Evolutionary conservation across 2,113 vertebrate species (phyloP).

Genomic region (Struthidea cinerea): DNA sequence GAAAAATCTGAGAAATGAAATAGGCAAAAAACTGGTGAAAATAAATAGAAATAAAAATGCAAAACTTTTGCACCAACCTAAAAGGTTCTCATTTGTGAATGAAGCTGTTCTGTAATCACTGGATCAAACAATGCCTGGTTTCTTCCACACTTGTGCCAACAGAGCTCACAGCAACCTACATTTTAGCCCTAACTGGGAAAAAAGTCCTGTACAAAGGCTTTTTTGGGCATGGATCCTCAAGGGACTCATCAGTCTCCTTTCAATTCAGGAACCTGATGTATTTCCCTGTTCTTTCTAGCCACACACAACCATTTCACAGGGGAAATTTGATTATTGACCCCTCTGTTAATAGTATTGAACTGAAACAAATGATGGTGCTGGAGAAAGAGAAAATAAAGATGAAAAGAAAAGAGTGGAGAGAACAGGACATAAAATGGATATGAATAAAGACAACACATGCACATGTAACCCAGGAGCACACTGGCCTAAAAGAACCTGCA

Average conservation of each 20-base stretch:
- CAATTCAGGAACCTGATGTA: background rate
- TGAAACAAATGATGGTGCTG: background rate
- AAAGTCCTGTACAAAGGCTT: background rate
- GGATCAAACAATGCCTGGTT: background rate
- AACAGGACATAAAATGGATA: background rate
- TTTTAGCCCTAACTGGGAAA: background rate
- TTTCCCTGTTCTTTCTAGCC: background rate
- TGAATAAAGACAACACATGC: background rate
- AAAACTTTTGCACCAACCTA: background rate
- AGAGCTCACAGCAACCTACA: background rate
- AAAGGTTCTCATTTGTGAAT: background rate
- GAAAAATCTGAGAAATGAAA: background rate
- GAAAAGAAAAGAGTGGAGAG: background rate
- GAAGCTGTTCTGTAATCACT: background rate
- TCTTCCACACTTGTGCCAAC: background rate
- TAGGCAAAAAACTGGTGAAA: background rate
- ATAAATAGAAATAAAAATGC: background rate
- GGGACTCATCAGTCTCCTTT: background rate
- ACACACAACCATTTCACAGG: background rate
- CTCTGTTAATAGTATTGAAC: background rate
- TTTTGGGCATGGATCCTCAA: background rate
- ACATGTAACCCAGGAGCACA: background rate
- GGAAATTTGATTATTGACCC: background rate
- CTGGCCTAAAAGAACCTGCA: background rate
- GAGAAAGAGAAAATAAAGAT: background rate